Conservation (phyloP, 2,888 invertebrate genomes). For the Pachycephus smyrnensis region DNA sequence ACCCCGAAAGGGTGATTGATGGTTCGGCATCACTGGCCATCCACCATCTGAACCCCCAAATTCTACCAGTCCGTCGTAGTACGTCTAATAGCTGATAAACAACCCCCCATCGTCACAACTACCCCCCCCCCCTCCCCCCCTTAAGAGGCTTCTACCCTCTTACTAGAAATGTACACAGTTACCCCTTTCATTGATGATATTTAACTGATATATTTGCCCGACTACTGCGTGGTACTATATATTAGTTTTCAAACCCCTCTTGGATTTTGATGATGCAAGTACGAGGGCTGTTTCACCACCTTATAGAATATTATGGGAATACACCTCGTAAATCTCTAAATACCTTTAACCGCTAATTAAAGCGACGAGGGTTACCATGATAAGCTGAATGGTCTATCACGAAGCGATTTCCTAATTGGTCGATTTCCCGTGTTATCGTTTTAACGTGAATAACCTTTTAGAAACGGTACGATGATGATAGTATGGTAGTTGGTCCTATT, state of each 20-base stretch:
- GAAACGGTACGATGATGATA: neutral
- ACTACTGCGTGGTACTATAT: neutral
- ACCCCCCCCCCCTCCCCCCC: neutral
- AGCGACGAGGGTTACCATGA: neutral
- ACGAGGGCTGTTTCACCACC: neutral
- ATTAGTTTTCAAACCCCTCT: neutral
- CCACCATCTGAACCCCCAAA: neutral
- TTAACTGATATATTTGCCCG: neutral
- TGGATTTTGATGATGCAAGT: neutral
- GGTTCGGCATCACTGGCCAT: slow-evolving; percentile 2
- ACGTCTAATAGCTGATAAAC: slow-evolving; percentile 10
- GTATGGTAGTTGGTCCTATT: neutral
- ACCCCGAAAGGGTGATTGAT: slow-evolving; percentile 5
- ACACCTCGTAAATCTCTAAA: neutral
- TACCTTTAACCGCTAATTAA: neutral
- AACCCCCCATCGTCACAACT: neutral
- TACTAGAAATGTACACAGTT: neutral
- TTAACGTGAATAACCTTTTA: neutral
- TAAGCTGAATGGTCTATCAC: neutral
- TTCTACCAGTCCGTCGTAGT: neutral
- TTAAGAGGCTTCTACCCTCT: neutral
- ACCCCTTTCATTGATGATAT: neutral
- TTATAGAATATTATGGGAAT: neutral
- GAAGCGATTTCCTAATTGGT: neutral
- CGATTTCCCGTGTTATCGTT: neutral